Evolutionary conservation across 2,888 invertebrate species (phyloP).

Genomic region (Pemphredon lugubris): DNA sequence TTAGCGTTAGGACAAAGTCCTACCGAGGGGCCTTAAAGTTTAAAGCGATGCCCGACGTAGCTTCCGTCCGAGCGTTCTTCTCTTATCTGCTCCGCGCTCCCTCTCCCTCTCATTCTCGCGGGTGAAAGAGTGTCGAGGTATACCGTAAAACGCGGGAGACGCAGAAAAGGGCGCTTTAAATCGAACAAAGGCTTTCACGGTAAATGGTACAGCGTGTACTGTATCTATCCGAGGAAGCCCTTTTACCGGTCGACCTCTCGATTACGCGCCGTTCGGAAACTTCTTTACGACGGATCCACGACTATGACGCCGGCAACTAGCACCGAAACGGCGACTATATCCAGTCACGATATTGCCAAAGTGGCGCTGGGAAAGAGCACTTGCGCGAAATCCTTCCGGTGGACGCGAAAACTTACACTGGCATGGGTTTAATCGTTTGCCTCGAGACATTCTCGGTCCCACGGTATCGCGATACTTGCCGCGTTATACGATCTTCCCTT

Average conservation of each 20-base stretch:
- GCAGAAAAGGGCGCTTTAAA: slow-evolving; percentile 52
- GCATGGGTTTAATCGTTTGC: slow-evolving; percentile 34
- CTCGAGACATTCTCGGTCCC: neutral
- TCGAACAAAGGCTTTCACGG: slow-evolving; percentile 62
- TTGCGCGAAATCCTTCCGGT: slow-evolving; percentile 42
- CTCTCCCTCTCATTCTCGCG: neutral
- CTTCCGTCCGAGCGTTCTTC: slow-evolving; percentile 23
- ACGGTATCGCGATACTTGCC: no score
- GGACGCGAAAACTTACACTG: slow-evolving; percentile 15
- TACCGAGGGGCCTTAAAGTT: slow-evolving; percentile 40
- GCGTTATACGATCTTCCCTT: no score
- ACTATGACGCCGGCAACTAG: slow-evolving; percentile 29
- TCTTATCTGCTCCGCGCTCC: slow-evolving; percentile 37
- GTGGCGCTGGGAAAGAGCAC: slow-evolving; percentile 21
- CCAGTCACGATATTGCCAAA: slow-evolving; percentile 44
- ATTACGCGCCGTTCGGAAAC: slow-evolving; percentile 57
- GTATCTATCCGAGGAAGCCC: slow-evolving; percentile 24
- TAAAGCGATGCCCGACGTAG: slow-evolving; percentile 47
- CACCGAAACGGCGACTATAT: slow-evolving; percentile 38
- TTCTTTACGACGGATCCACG: slow-evolving; percentile 58
- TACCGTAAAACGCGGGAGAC: slow-evolving; percentile 31
- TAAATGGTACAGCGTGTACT: slow-evolving; percentile 47
- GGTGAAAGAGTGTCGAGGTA: slow-evolving; percentile 19
- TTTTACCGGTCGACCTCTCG: slow-evolving; percentile 42
- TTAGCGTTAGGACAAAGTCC: slow-evolving; percentile 36